Base-by-base conservation (phyloP, 2,113 vertebrate genomes). In the Myotis brandtii region DNA sequence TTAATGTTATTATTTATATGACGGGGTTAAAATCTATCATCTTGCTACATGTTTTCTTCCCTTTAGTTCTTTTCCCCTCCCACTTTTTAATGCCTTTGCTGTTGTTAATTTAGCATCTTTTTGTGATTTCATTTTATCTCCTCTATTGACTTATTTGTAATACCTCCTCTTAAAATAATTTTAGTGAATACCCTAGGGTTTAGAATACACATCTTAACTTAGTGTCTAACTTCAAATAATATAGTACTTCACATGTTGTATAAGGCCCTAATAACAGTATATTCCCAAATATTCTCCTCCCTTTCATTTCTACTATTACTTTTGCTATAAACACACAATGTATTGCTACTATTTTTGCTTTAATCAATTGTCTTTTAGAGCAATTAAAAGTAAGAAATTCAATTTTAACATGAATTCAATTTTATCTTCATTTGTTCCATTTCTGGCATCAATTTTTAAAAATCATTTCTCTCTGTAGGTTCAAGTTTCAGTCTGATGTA, bases 381-480 rank as follows among this genome's bases (percentile, higher is more conserved):
- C 11, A 88, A 73, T 34, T 84, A 91, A 91, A 86, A 85, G 21
- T 46, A 50, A 90, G 23, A 43, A 83, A 77, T 46, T 46, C 46
- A 46, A 11, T 46, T 46, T 46, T 46, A 46, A 79, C 25, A 9
- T 46, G 2, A 89, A 59, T 88, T 95, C 16, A 84, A 37, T 69
- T 67, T 96, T 59, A 82, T 25, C 25, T 88, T 82, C 16, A 84
- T 67, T 95, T 84, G 17, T 86, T 77, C 43, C 43, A 64, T 54
- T 77, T 84, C 56, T 20, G 66, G 7, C 40, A 86, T 43, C 14
- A 59, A 30, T 81, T 40, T 40, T 40, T 77, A 11, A 75, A 66
- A 73, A 86, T 66, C 9, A 48, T 83, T 81, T 88, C n/a, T 82
- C 85, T 77, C n/a, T 50, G 27, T 37, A 76, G 62, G 10, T 77